phyloP scores from a whole-genome alignment of 2,888 invertebrate species.

The Rhamnusium bicolor region DNA sequence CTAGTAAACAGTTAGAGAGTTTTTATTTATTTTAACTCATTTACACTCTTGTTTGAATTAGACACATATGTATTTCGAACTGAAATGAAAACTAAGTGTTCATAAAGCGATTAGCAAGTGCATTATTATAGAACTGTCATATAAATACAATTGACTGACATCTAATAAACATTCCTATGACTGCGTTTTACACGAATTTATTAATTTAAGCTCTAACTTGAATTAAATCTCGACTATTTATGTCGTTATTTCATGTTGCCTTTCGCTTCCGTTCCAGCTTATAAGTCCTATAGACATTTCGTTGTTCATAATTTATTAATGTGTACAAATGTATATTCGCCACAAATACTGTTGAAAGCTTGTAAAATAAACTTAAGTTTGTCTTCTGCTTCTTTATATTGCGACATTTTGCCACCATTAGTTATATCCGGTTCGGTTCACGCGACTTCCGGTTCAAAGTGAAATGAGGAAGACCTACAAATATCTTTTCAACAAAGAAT shows the following conservation, averaged over 20 bases:
- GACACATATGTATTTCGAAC: no score
- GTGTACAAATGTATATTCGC: background rate
- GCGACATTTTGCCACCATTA: slow-evolving; percentile 65
- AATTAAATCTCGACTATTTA: background rate
- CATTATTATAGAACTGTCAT: background rate
- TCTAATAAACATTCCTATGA: background rate
- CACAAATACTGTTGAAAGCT: slow-evolving; percentile 45
- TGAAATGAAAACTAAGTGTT: no score
- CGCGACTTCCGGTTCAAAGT: slow-evolving; percentile 59
- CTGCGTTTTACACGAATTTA: background rate
- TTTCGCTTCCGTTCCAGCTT: background rate
- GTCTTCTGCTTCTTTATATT: slow-evolving; percentile 60
- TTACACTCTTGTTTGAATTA: no score
- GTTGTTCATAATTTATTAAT: slow-evolving; percentile 16
- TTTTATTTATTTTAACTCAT: no score
- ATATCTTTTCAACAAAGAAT: slow-evolving; percentile 52
- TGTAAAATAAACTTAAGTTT: slow-evolving; percentile 61
- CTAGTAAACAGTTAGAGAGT: no score
- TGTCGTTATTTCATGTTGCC: background rate
- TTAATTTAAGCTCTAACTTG: background rate
- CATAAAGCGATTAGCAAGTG: no score
- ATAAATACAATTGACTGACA: background rate
- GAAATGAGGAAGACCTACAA: slow-evolving; percentile 53
- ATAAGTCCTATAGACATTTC: background rate
- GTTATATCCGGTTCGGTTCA: slow-evolving; percentile 65